A percentile compares a stretch with the other conserved stretches of the same genome.
Evolutionary conservation across 1,140 invertebrate genomes (phyloP).

Genomic region (Triops cancriformis): DNA sequence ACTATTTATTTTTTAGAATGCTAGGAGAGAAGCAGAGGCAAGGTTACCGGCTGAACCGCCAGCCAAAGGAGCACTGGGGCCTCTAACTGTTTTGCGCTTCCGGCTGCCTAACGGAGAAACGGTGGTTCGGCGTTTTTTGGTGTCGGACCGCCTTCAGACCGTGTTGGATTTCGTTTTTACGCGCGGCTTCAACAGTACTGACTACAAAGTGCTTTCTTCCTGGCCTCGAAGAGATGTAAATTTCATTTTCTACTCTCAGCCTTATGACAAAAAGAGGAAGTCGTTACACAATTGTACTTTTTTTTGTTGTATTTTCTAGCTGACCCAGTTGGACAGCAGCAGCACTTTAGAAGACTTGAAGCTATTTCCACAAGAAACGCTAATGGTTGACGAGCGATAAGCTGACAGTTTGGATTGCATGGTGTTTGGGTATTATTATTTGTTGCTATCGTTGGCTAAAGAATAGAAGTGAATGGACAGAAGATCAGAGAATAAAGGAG

Average conservation of each 20-base stretch:
- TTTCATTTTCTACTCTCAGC: constrained; percentile 34
- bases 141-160: constrained; percentile 54
- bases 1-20: constrained; percentile 41
- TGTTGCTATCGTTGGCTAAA: neutral
- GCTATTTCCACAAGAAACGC: constrained; percentile 81
- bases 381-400: constrained; percentile 85
- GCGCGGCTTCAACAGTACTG: constrained; percentile 72
- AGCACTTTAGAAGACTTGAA: constrained; percentile 70
- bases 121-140: constrained; percentile 63
- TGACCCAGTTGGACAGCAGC: constrained; percentile 64
- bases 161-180: constrained; percentile 77
- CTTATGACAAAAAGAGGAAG: too few relatives aligned
- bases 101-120: constrained; percentile 63
- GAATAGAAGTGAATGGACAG: neutral
- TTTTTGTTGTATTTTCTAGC: constrained; percentile 54
- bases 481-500: neutral
- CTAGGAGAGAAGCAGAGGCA: constrained; percentile 49
- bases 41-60: constrained; percentile 55
- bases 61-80: constrained; percentile 44
- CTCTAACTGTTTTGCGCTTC: constrained; percentile 63
- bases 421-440: neutral
- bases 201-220: constrained; percentile 82
- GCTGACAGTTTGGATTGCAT: neutral
- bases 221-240: constrained; percentile 87
- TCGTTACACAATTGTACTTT: too few relatives aligned